Base-by-base conservation (phyloP, 1,140 invertebrate species). In the Lepidurus packardi region DNA sequence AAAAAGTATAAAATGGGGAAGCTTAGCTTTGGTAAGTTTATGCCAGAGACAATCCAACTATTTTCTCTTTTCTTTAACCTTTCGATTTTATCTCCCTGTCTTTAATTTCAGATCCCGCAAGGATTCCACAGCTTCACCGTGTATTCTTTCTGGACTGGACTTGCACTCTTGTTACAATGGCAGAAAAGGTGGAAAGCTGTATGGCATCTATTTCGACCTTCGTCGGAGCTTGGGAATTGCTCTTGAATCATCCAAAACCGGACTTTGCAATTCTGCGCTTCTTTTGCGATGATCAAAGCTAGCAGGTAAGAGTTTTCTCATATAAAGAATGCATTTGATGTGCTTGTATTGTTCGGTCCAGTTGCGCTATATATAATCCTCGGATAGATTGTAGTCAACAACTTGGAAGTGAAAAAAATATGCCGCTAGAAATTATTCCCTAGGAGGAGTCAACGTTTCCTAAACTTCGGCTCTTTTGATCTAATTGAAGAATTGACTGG, bases 281-380 rank as follows among this genome's bases (percentile, higher is more conserved):
- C 34, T 34, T 34, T 34, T 13, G 53, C 16, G 7, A 21, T 1
- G n/a, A n/a, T 16, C 7, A 65, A 13, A 13, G 16, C 53, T n/a
- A 65, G 53, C 53, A 65, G 53, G 53, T 65, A n/a, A 65, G 53
- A n/a, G 53, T 65, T 1, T 65, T n/a, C 13, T 65, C 53, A 65
- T 65, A n/a, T 65, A 21, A 13, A 7, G 10, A 65, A 16, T 65
- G 53, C 21, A 65, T 21, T 65, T 65, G 53, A 65, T 21, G 16
- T 65, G 13, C 53, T 65, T 65, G 34, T 16, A 4, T 34, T 34
- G 34, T 34, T 34, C 3, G 2, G 34, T 34, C 34, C 34, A 34
- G 34, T 34, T 34, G 34, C 4, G 34, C 34, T 3, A 0, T 34
- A 34, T 34, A 34, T 4, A 34, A 34, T 3, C 34, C 34, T 34